Evolutionary conservation across 1,140 invertebrate species (phyloP).

Genomic region (Agraylea sexmaculata): DNA sequence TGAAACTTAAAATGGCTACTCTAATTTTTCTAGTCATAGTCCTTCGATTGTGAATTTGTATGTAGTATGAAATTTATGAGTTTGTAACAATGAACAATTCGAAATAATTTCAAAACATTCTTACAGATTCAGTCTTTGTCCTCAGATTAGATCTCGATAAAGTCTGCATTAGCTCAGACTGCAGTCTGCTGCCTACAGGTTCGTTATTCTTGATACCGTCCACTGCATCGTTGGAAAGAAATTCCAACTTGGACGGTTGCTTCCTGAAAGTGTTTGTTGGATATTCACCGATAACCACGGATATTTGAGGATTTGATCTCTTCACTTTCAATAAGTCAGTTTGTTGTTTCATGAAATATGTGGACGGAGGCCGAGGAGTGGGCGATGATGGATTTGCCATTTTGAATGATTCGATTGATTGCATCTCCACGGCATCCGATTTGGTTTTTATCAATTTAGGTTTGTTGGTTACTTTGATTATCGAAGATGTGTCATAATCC

Average conservation of each 20-base stretch:
- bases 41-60: conserved; percentile 8
- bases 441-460: conserved; percentile 27
- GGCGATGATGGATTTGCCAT: conserved; percentile 46
- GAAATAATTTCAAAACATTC: conserved; percentile 23
- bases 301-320: conserved; percentile 38
- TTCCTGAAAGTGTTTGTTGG: conserved; percentile 43
- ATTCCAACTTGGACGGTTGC: conserved; percentile 55
- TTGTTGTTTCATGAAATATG: conserved; percentile 47
- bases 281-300: conserved; percentile 59
- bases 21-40: conserved; percentile 3
- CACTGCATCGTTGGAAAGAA: conserved; percentile 41
- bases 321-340: conserved; percentile 38
- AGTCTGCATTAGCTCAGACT: conserved; percentile 58
- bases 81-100: not conserved
- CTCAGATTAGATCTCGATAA: conserved; percentile 59
- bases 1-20: conserved; percentile 2
- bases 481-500: conserved; percentile 41
- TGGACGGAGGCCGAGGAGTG: conserved; percentile 50
- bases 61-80: conserved; percentile 2
- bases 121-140: conserved; percentile 54
- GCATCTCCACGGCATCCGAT: conserved; percentile 50
- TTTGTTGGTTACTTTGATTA: conserved; percentile 27
- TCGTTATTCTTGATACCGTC: conserved; percentile 30
- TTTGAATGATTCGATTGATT: conserved; percentile 59
- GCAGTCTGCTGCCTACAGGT: conserved; percentile 49